Evolutionary conservation across 1,140 invertebrate genomes (phyloP).

Genomic region (Bicyclus anynana): DNA sequence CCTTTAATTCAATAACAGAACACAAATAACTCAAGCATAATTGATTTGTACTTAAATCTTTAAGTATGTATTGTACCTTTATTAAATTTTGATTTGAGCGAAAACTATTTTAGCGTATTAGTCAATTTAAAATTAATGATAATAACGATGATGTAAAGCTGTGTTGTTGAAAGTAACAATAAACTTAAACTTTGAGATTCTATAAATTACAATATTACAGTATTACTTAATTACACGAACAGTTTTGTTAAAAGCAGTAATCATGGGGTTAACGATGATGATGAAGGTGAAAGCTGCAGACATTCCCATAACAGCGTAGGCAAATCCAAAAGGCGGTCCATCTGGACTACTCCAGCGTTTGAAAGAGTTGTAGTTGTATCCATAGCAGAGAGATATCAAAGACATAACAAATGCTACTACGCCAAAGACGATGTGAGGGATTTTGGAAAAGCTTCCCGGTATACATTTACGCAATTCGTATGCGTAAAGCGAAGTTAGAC

Average conservation of each 20-base stretch:
- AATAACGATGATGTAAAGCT: no score
- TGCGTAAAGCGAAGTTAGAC: constrained; percentile 40
- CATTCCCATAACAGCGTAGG: constrained; percentile 32
- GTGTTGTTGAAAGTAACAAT: no score
- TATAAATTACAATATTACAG: not conserved
- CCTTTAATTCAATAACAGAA: no score
- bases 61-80: no score
- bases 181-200: constrained; percentile 1
- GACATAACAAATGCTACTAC: constrained; percentile 37
- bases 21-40: no score
- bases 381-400: constrained; percentile 41
- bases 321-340: constrained; percentile 12
- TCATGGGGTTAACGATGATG: constrained; percentile 43
- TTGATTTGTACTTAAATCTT: no score
- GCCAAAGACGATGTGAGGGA: constrained; percentile 53
- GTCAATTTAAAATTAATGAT: no score
- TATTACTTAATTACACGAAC: constrained; percentile 1
- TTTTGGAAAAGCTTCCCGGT: constrained; percentile 41
- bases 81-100: no score
- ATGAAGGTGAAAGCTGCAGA: constrained; percentile 36
- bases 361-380: constrained; percentile 41
- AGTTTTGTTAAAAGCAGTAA: constrained; percentile 40
- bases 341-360: constrained; percentile 30
- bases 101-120: no score
- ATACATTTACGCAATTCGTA: constrained; percentile 36